phyloP scores from a whole-genome alignment of 1,140 invertebrate species.

The Pararge aegeria region DNA sequence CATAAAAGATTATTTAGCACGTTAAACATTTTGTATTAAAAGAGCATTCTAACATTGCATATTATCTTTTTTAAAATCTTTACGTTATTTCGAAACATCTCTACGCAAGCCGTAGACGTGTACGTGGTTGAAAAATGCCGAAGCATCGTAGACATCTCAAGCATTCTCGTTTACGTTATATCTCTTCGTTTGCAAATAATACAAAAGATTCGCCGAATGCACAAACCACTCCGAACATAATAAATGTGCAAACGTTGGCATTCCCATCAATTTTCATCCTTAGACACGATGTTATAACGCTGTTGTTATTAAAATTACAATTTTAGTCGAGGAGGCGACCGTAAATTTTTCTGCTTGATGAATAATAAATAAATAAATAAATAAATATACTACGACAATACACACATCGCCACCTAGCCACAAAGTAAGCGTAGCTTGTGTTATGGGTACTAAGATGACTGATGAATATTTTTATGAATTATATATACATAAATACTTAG shows the following conservation, averaged over 20 bases:
- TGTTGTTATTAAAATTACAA: constrained; percentile 36
- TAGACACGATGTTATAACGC: constrained; percentile 23
- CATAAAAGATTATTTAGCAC: no score
- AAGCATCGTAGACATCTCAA: neutral
- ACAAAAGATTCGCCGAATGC: constrained; percentile 15
- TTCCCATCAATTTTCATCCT: constrained; percentile 22
- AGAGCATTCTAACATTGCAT: no score
- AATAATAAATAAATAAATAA: no score
- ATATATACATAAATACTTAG: no score
- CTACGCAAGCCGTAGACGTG: neutral
- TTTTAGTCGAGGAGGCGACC: constrained; percentile 22
- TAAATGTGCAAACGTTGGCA: constrained; percentile 14
- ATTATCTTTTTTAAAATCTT: neutral
- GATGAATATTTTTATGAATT: no score
- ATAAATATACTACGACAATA: no score
- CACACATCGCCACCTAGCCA: no score
- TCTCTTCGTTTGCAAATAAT: constrained; percentile 6
- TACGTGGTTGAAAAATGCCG: neutral
- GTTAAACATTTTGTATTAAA: no score
- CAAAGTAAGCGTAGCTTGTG: no score
- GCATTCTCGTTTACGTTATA: constrained; percentile 3
- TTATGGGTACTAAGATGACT: no score
- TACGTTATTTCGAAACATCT: neutral
- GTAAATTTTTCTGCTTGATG: neutral
- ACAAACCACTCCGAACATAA: constrained; percentile 10